Evolutionary conservation across 2,888 invertebrate genomes (phyloP).

Genomic region (Platycnemis pennipes): DNA sequence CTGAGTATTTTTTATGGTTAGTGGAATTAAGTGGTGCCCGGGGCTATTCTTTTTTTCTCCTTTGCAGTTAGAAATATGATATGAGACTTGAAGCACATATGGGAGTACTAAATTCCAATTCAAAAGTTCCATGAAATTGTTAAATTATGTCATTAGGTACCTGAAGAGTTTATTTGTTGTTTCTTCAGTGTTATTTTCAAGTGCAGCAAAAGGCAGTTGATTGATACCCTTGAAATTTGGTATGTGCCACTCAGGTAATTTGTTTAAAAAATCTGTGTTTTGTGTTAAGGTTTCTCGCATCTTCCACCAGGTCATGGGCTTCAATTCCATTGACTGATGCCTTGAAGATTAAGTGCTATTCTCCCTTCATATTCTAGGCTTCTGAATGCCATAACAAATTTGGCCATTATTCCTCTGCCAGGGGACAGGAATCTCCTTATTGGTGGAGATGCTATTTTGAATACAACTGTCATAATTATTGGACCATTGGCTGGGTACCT

Average conservation of each 20-base stretch:
- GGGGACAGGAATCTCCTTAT: too few species aligned
- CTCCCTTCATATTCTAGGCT: too few species aligned
- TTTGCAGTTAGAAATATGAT: neutral
- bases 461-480: too few species aligned
- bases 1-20: neutral
- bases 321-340: too few species aligned
- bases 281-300: neutral
- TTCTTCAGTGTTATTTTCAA: conserved; percentile 39
- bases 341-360: too few species aligned
- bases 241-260: conserved; percentile 6
- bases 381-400: too few species aligned
- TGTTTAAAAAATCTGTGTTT: conserved; percentile 20
- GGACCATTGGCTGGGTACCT: too few species aligned
- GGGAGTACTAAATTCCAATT: neutral
- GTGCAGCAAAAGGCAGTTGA: neutral
- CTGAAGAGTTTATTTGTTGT: conserved; percentile 32
- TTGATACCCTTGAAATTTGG: conserved; percentile 15
- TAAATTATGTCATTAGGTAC: conserved; percentile 59
- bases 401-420: too few species aligned
- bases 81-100: neutral
- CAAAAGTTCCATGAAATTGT: conserved; percentile 49
- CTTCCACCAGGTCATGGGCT: too few species aligned
- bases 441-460: too few species aligned
- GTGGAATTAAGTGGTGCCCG: neutral
- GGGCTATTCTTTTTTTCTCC: neutral